These are phyloP conservation scores for Halesus radiatus DNA, from an alignment of 1,140 invertebrate genomes.

Conservation along the genomic window DNA sequence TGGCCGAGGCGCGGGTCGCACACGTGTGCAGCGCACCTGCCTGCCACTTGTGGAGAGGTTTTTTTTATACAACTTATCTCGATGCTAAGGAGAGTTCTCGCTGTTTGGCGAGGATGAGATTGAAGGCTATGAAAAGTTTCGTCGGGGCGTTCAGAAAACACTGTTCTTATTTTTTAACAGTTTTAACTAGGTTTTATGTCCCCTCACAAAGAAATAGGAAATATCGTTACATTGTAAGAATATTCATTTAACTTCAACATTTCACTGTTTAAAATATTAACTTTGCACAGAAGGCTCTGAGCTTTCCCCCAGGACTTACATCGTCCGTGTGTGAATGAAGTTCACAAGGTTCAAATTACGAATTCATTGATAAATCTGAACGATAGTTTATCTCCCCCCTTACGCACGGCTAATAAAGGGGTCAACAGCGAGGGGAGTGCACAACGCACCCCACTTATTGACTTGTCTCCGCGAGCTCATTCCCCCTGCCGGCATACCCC, in stretches of 20 bases:
- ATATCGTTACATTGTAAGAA: no score
- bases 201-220: no score
- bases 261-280: no score
- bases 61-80: slow-evolving; percentile 36
- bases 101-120: slow-evolving; percentile 52
- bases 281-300: no score
- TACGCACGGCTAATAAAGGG: background rate
- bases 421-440: background rate
- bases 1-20: slow-evolving; percentile 45
- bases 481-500: background rate
- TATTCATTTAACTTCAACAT: no score
- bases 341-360: background rate
- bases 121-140: slow-evolving; percentile 45
- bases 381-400: background rate
- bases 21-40: slow-evolving; percentile 57
- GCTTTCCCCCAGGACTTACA: no score
- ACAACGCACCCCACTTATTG: background rate
- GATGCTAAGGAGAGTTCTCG: slow-evolving; percentile 48
- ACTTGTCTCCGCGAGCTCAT: background rate
- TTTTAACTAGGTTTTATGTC: no score
- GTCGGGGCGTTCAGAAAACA: slow-evolving; percentile 27
- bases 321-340: no score
- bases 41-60: slow-evolving; percentile 35
- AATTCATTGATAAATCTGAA: slow-evolving; percentile 19
- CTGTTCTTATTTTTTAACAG: background rate